Evolutionary conservation across 2,797 vertebrate genomes (phyloP).

Genomic region (Avahi laniger): DNA sequence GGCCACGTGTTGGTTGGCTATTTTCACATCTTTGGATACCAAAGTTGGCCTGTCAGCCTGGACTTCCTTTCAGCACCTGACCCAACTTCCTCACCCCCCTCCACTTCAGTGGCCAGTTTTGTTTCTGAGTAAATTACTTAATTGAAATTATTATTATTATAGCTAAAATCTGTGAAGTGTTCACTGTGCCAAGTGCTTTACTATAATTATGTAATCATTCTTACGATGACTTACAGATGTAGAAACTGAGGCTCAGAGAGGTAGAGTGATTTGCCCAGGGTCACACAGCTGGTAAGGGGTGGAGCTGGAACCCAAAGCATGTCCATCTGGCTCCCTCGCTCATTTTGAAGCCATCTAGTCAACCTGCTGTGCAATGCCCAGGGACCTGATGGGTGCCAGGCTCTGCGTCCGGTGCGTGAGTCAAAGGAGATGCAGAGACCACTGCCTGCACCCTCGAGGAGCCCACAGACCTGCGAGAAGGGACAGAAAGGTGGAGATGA

Average conservation of each 20-base stretch:
- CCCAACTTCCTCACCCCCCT: not conserved
- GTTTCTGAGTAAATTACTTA: not conserved
- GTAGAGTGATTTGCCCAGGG: not conserved
- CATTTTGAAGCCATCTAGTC: not conserved
- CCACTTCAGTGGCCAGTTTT: not conserved
- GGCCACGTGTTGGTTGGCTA: too few relatives aligned
- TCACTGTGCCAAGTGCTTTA: not conserved
- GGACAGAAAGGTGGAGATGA: not conserved
- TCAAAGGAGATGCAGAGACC: not conserved
- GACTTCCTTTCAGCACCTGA: not conserved
- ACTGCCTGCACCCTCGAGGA: not conserved
- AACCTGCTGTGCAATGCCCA: not conserved
- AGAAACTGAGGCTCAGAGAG: not conserved
- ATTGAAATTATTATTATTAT: not conserved
- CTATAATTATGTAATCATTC: not conserved
- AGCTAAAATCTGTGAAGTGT: not conserved
- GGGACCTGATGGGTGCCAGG: not conserved
- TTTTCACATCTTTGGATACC: not conserved
- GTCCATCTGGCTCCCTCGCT: not conserved
- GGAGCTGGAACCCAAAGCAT: not conserved
- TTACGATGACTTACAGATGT: not conserved
- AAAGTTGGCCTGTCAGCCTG: not conserved
- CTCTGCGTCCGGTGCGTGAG: not conserved
- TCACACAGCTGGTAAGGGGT: not conserved
- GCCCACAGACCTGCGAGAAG: not conserved